A percentile compares a stretch with the other conserved stretches of the same genome.
phyloP scores from a whole-genome alignment of 1,140 invertebrate genomes.

The Galleria mellonella region DNA sequence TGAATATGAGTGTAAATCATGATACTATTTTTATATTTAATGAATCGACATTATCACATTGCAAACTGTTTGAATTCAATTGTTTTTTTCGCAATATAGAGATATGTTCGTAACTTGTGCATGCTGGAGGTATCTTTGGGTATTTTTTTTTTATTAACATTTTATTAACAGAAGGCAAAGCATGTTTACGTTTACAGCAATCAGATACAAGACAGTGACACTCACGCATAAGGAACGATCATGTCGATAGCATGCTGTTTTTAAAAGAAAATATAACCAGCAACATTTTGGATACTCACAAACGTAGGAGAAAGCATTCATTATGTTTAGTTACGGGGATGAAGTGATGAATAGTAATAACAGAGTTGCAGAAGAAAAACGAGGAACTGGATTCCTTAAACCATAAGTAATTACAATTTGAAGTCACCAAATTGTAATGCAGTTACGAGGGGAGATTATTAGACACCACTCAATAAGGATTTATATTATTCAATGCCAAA shows the following conservation, averaged over 20 bases:
- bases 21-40: too few relatives aligned
- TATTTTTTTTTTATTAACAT: too few relatives aligned
- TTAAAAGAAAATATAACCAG: constrained; percentile 4
- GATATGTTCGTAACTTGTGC: too few relatives aligned
- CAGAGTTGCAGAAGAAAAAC: constrained; percentile 58
- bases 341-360: constrained; percentile 23
- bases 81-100: too few relatives aligned
- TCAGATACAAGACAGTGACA: too few relatives aligned
- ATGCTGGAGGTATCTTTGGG: too few relatives aligned
- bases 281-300: constrained; percentile 19
- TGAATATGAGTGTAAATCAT: too few relatives aligned
- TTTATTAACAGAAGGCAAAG: too few relatives aligned
- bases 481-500: constrained; percentile 37
- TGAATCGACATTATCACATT: too few relatives aligned
- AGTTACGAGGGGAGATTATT: constrained; percentile 75
- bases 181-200: too few relatives aligned
- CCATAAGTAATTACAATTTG: constrained; percentile 71
- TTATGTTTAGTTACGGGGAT: constrained; percentile 20
- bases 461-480: constrained; percentile 53
- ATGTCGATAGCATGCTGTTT: not conserved
- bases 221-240: not conserved
- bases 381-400: constrained; percentile 67
- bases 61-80: too few relatives aligned
- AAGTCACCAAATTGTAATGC: constrained; percentile 74
- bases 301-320: constrained; percentile 17